Conservation (phyloP, 2,888 invertebrate species). For the Clistopyga incitator region DNA sequence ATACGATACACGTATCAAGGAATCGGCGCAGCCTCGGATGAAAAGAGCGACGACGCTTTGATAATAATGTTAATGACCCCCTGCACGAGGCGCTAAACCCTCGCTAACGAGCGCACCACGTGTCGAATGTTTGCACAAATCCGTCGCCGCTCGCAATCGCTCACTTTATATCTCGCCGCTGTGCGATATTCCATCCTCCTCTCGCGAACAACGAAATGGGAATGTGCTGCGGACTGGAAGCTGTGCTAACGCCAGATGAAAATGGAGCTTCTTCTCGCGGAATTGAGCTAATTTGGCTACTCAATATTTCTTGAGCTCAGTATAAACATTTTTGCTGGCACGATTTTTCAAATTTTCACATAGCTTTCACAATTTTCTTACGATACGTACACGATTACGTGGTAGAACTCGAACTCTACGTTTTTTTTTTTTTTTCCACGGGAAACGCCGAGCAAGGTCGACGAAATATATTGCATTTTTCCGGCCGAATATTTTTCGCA, state of each 20-base stretch:
- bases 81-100: slow-evolving; percentile 53
- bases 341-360: too few relatives aligned
- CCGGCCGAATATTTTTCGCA: too few relatives aligned
- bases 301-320: too few relatives aligned
- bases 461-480: too few relatives aligned
- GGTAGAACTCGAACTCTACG: too few relatives aligned
- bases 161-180: slow-evolving; percentile 27
- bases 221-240: neutral
- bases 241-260: neutral
- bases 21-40: neutral
- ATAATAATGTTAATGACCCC: slow-evolving; percentile 65
- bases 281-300: too few relatives aligned
- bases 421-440: too few relatives aligned
- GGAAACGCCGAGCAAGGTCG: too few relatives aligned
- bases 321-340: too few relatives aligned
- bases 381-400: too few relatives aligned
- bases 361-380: too few relatives aligned
- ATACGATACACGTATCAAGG: too few relatives aligned
- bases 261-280: neutral
- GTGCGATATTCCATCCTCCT: slow-evolving; percentile 43
- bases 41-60: slow-evolving; percentile 39
- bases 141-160: slow-evolving; percentile 36
- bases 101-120: slow-evolving; percentile 56
- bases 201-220: slow-evolving; percentile 9
- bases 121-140: slow-evolving; percentile 60